A percentile compares a stretch with the other conserved stretches of the same genome.
Conservation (phyloP, 2,797 vertebrate species). For the Helicolenus hilgendorfi region DNA sequence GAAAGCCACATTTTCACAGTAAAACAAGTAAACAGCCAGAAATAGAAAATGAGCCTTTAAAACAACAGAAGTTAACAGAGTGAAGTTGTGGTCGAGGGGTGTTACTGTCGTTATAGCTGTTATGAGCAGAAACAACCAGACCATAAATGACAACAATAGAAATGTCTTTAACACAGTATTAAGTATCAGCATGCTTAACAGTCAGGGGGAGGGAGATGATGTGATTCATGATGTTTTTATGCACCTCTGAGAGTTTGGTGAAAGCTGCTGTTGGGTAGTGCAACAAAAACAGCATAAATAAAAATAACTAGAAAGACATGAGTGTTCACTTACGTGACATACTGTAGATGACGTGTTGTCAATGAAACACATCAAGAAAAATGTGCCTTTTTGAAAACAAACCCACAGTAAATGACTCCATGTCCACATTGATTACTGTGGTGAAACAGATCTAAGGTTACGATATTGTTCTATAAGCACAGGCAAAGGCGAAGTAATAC, state of each 20-base stretch:
- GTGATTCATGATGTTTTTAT: not conserved
- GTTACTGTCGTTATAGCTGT: not conserved
- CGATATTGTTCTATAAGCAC: too few relatives aligned
- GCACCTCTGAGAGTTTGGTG: not conserved
- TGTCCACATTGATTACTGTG: not conserved
- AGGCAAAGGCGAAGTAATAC: too few relatives aligned
- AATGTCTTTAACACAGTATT: not conserved
- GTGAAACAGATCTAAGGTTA: not conserved
- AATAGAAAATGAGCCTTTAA: not conserved
- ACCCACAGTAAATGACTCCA: not conserved
- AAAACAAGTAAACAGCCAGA: not conserved
- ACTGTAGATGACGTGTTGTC: not conserved
- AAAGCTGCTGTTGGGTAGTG: not conserved
- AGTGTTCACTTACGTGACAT: not conserved
- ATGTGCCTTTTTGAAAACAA: not conserved
- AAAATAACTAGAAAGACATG: not conserved
- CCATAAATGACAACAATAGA: not conserved
- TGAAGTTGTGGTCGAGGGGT: not conserved
- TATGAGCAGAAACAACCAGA: not conserved
- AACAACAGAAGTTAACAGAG: not conserved
- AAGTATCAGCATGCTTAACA: not conserved
- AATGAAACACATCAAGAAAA: not conserved
- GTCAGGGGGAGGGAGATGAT: not conserved
- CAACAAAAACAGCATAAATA: not conserved
- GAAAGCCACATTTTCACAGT: not conserved